Conservation (phyloP, 1,140 invertebrate species). For the Eubasilissa regina region DNA sequence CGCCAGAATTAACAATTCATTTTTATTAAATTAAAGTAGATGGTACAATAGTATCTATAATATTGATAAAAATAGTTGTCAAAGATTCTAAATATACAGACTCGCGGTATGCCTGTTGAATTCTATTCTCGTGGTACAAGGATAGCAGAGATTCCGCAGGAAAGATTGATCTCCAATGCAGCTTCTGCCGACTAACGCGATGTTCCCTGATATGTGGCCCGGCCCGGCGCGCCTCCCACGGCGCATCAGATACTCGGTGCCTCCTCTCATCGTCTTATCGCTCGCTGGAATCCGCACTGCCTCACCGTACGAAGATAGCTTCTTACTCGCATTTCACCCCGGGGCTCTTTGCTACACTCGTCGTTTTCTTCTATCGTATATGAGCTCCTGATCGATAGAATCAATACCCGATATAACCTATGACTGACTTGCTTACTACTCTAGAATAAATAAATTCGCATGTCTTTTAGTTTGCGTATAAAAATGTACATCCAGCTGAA, state of each 20-base stretch:
- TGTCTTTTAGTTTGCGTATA: too few relatives aligned
- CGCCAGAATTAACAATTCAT: too few relatives aligned
- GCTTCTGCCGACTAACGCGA: conserved; percentile 55
- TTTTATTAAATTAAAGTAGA: too few relatives aligned
- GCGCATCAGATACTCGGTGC: conserved; percentile 53
- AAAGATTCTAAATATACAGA: too few relatives aligned
- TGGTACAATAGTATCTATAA: too few relatives aligned
- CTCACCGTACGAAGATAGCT: conserved; percentile 44
- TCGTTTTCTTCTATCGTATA: conserved; percentile 35
- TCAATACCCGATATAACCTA: conserved; percentile 19
- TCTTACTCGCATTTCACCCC: conserved; percentile 49
- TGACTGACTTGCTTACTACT: too few relatives aligned
- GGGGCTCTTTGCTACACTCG: conserved; percentile 11
- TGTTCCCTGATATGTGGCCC: conserved; percentile 40
- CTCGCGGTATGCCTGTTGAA: conserved; percentile 27
- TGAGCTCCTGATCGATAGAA: conserved; percentile 42
- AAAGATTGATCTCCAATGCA: conserved; percentile 54
- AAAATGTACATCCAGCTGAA: too few relatives aligned
- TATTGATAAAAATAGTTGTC: not conserved
- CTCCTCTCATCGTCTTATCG: conserved; percentile 52
- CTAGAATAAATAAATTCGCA: too few relatives aligned
- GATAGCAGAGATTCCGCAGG: conserved; percentile 43
- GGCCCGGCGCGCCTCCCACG: conserved; percentile 49
- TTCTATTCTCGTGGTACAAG: conserved; percentile 40
- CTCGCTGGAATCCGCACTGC: conserved; percentile 45